A percentile compares a stretch with the other conserved stretches of the same genome.
Conservation (phyloP, 2,888 invertebrate species). For the Dicranocentrus wangi region DNA sequence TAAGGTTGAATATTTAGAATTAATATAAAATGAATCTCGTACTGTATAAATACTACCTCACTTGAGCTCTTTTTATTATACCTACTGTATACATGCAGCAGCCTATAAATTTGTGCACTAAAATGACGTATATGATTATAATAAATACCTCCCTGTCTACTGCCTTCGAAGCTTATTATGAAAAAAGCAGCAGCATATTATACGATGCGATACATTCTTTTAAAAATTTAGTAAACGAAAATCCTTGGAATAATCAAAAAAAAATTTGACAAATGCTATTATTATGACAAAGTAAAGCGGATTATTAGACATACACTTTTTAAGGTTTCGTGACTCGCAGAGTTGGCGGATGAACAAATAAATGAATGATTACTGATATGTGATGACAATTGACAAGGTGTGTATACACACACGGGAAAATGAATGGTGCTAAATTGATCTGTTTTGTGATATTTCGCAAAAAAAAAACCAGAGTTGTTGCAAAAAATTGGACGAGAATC, state of each 20-base stretch:
- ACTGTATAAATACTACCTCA: no score
- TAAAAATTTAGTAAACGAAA: no score
- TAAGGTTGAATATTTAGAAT: not conserved
- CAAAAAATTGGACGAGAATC: no score
- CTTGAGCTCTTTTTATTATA: no score
- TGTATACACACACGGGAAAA: not conserved
- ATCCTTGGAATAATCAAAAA: not conserved
- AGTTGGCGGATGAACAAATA: not conserved
- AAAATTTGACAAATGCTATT: not conserved
- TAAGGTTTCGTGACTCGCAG: not conserved
- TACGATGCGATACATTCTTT: no score
- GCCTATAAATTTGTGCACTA: no score
- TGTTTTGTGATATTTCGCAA: not conserved
- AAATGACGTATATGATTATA: no score
- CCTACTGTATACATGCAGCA: no score
- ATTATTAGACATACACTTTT: not conserved
- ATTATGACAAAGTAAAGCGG: not conserved
- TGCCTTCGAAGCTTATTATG: no score
- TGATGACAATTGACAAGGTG: not conserved
- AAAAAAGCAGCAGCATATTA: no score
- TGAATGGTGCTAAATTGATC: not conserved
- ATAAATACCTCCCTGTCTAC: no score
- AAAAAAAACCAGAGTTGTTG: no score
- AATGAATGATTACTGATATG: conserved; percentile 17
- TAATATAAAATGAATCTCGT: not conserved